A percentile compares a stretch with the other conserved stretches of the same genome.
Conservation (phyloP, 2,888 invertebrate genomes). For the Prenolepis imparis region DNA sequence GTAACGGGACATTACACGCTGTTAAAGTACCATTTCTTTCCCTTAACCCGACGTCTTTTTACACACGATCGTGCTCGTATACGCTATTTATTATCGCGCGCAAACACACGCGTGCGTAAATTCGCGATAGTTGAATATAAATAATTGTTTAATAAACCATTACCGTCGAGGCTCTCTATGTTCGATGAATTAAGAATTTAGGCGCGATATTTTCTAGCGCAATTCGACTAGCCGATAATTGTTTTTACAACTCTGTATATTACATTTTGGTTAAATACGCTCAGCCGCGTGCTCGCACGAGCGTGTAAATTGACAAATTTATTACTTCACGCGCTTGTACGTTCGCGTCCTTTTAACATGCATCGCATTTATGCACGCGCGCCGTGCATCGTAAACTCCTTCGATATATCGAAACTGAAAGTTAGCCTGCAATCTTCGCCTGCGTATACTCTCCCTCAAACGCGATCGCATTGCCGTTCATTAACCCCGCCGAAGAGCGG, state of each 20-base stretch:
- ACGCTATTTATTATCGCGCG: not conserved
- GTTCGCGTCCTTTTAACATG: not conserved
- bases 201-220: not conserved
- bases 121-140: not conserved
- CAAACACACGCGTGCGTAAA: not conserved
- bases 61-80: slow-evolving; percentile 9
- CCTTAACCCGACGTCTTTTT: slow-evolving; percentile 22
- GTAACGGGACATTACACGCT: slow-evolving; percentile 38
- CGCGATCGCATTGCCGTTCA: slow-evolving; percentile 22
- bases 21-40: slow-evolving; percentile 32
- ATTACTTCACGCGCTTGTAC: not conserved
- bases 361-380: slow-evolving; percentile 3
- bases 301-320: slow-evolving; percentile 17
- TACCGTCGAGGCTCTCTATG: not conserved
- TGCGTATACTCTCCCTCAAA: slow-evolving; percentile 13
- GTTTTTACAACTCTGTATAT: not conserved
- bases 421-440: slow-evolving; percentile 11
- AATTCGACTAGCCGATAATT: not conserved
- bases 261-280: not conserved
- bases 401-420: slow-evolving; percentile 29
- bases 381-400: not conserved
- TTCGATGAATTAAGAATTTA: not conserved
- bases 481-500: slow-evolving; percentile 14
- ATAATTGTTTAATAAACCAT: not conserved
- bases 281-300: not conserved